A percentile compares a stretch with the other conserved stretches of the same genome.
Conservation (phyloP, 2,888 invertebrate species). For the Lasius platythorax region DNA sequence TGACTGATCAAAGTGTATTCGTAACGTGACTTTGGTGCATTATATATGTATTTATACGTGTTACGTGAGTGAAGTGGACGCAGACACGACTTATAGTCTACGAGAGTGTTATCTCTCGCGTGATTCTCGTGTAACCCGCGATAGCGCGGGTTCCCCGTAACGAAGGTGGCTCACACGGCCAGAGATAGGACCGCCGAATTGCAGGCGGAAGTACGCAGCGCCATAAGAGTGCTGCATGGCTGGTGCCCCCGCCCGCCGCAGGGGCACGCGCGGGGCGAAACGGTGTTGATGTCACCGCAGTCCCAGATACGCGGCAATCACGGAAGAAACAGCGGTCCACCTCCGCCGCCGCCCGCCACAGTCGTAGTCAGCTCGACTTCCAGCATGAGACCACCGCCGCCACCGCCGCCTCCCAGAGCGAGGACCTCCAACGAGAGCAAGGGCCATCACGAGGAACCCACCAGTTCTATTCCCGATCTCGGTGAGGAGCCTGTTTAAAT, state of each 20-base stretch:
- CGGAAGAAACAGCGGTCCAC: conserved; percentile 70
- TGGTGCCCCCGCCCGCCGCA: conserved; percentile 83
- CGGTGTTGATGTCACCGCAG: conserved; percentile 85
- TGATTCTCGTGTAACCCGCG: conserved; percentile 71
- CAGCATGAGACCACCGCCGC: conserved; percentile 88
- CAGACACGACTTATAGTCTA: neutral
- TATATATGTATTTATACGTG: conserved; percentile 30
- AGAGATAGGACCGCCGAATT: conserved; percentile 83
- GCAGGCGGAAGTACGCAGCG: conserved; percentile 85
- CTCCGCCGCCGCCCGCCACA: conserved; percentile 76
- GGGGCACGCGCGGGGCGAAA: conserved; percentile 74
- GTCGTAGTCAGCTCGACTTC: conserved; percentile 87
- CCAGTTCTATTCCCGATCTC: conserved; percentile 95
- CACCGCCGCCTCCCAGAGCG: conserved; percentile 86
- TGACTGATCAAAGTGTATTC: conserved; percentile 18
- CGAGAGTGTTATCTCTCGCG: conserved; percentile 35
- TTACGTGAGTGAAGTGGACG: conserved; percentile 61
- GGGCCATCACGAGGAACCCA: conserved; percentile 91
- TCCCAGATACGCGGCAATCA: conserved; percentile 80
- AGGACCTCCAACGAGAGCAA: conserved; percentile 87
- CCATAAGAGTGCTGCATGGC: conserved; percentile 84
- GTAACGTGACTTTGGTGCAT: conserved; percentile 21
- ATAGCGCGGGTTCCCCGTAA: conserved; percentile 72
- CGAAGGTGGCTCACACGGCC: conserved; percentile 84
- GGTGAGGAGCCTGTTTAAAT: conserved; percentile 88